Base-by-base conservation (phyloP, 2,113 vertebrate genomes). In the Dendrocopos noguchii region DNA sequence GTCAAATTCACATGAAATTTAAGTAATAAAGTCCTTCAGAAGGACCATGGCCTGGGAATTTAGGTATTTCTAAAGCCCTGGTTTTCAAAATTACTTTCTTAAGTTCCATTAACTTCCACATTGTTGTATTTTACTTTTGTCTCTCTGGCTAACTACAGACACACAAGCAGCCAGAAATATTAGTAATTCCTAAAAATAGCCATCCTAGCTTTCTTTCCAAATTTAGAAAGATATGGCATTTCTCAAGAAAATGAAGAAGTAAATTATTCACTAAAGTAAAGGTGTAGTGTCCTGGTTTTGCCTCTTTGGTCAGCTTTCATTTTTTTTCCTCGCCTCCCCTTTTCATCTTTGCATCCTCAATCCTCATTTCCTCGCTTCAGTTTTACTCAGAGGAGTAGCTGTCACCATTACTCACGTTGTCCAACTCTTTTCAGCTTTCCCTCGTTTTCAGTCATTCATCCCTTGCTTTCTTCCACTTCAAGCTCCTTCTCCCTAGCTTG, bases 111-210 rank as follows among this genome's bases (percentile, higher is more conserved):
- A 74, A 67, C 31, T 90, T 91, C 39, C 31, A 57, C 10, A 7
- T 34, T 65, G 29, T 39, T 68, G 28, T 55, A 16, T 72, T 91
- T 86, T 91, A 46, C 18, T 77, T 77, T 93, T 84, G 91, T 18
- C 44, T 14, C 44, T 79, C 39, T 57, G 31, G 31, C 68, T 92
- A 92, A 71, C 67, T 78, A 88, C 24, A 78, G 57, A 91, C 90
- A 55, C 1, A 0, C 31, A 91, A 93, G 72, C 34, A 94, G 79
- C 22, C 82, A 95, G 82, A 80, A 94, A 68, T 33, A 83, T 71
- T 60, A 65, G 64, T 85, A 83, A 92, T 77, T 85, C 65, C 81
- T 94, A 91, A 96, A 96, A 94, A 96, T 52, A 95, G 47, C 47
- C 57, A 92, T 61, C 31, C 33, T 60, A 91, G 57, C 39, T 71